These are phyloP conservation scores for Hybos culiciformis DNA, from an alignment of 2,888 invertebrate genomes.

Conservation along the genomic window DNA sequence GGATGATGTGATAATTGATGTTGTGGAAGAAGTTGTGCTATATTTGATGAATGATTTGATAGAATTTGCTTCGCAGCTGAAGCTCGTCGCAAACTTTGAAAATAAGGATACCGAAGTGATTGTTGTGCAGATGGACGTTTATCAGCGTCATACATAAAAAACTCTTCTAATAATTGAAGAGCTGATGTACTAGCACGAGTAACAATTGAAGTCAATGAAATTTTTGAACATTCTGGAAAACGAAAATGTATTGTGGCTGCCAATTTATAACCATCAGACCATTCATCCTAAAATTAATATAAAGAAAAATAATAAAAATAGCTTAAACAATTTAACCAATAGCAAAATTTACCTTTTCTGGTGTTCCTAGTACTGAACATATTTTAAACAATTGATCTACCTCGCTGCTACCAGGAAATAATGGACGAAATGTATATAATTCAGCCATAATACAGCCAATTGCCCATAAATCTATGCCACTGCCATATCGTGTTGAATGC, in stretches of 20 bases:
- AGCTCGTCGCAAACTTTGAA: slow-evolving; percentile 30
- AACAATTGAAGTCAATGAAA: slow-evolving; percentile 65
- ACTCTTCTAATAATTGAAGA: slow-evolving; percentile 66
- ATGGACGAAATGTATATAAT: slow-evolving; percentile 83
- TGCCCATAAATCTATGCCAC: slow-evolving; percentile 97
- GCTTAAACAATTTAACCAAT: background rate
- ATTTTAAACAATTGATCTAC: slow-evolving; percentile 95
- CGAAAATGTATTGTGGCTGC: slow-evolving; percentile 91
- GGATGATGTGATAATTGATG: background rate
- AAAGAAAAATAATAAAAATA: background rate
- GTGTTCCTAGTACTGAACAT: slow-evolving; percentile 84
- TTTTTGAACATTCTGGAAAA: slow-evolving; percentile 78
- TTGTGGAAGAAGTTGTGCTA: slow-evolving; percentile 6
- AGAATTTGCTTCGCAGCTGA: slow-evolving; percentile 22
- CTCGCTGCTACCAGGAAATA: slow-evolving; percentile 94
- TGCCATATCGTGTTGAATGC: slow-evolving; percentile 89
- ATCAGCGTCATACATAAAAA: slow-evolving; percentile 84
- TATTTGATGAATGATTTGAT: background rate
- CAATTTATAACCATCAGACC: slow-evolving; percentile 90
- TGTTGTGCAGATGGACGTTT: slow-evolving; percentile 85
- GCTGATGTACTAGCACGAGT: slow-evolving; percentile 73
- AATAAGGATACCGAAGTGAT: slow-evolving; percentile 54
- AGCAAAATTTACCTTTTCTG: slow-evolving; percentile 50
- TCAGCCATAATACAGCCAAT: slow-evolving; percentile 97
- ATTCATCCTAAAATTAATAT: slow-evolving; percentile 49